Base-by-base conservation (phyloP, 2,113 vertebrate genomes). In the Bubo bubo region DNA sequence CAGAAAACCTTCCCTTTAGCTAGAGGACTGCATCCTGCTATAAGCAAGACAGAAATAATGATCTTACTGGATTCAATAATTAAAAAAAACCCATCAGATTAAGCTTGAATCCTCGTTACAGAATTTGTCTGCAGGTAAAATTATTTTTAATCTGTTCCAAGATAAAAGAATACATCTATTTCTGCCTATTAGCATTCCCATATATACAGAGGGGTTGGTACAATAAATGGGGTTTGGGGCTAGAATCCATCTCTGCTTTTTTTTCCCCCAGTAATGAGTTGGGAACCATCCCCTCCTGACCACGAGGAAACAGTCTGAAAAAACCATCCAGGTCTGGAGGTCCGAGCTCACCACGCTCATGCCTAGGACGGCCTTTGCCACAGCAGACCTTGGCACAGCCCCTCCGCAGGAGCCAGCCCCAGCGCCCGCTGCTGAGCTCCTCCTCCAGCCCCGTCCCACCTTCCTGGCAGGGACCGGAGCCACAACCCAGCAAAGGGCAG, bases 11-110 rank as follows among this genome's bases (percentile, higher is more conserved):
- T 70, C 45, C 56, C 75, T 52, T 87, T 19, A 90, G 76, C 64
- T 41, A 39, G 32, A 35, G 32, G 30, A 45, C 55, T 49, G 21
- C 63, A 62, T 47, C 85, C 81, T 84, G 59, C 88, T 35, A 23
- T 45, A 1, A 88, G 90, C 59, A 30, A 50, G 77, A 20, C 79
- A 90, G 88, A 63, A 97, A 93, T 90, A 88, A 93, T 80, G 75
- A 88, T 73, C 75, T 76, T 45, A 81, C 39, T 22, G 19, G 55
- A 71, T 80, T 70, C 79, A 86, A 37, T 77, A 81, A 45, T 79
- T 39, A 3, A 72, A 32, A 52, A 75, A 62, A 23, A 8, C 37
- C 37, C 37, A 45, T 52, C 75, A 95, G 63, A 86, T 88, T 85
- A 88, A 55, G 45, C 37, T 55, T 84, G 63, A 85, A 82, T 73